Evolutionary conservation across 53 echinoderm and acorn worm genomes (phyloP), one percentile per base, ranked within the genome.

Genomic region (Patiria pectinifera): DNA sequence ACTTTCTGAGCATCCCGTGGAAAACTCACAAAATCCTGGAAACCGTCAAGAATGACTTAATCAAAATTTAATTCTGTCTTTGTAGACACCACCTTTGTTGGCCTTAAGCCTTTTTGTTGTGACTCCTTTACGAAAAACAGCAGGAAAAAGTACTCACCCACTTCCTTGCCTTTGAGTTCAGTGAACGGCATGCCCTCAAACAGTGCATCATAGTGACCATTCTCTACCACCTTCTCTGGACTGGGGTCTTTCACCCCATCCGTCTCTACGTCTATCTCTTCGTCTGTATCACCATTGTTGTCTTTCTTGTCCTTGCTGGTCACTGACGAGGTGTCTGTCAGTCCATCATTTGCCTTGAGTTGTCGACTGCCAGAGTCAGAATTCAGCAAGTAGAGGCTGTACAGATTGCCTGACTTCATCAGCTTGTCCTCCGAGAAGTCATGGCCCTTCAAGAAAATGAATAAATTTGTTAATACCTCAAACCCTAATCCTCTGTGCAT

Each of bases 101-200:
- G 35, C 35, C 35, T 35, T 35, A 0, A 35, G 35, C 35, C 35
- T 35, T 35, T 35, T 35, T 35, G 35, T 35, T 35, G 35, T 35
- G 35, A 35, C 35, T 35, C 35, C 35, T 35, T 35, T 35, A 35
- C 35, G 35, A 35, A 35, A 35, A 35, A 35, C 35, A 35, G 35
- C 0, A 1, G 9, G 43, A n/a, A 18, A 83, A 79, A 58, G 22
- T 59, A 94, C 97, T 89, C 81, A 97, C 97, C 97, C 69, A 97
- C 93, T 95, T 97, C 97, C 83, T 95, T 96, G 48, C 93, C 94
- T 53, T 93, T 95, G n/a, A 97, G 91, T 70, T 97, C 97, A 89
- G 95, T 95, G 87, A 97, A 97, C 21, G 97, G 97, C 97, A 97
- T 97, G 21, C 97, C 97, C 81, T 97, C 97, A 93, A 96, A 97